Conservation (phyloP, 2,888 invertebrate species). For the Dioctria rufipes region DNA sequence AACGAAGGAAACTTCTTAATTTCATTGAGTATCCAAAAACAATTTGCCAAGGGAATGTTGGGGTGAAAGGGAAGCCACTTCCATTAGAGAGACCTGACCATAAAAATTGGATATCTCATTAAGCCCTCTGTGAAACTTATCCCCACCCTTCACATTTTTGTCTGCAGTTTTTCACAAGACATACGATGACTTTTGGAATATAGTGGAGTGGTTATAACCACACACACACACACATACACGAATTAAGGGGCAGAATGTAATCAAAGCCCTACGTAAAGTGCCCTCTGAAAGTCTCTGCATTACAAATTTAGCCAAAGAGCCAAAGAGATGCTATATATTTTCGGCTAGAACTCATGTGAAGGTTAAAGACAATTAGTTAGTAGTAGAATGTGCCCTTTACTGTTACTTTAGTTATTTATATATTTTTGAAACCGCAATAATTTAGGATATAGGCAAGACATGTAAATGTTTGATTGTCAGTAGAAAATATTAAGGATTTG, state of each 20-base stretch:
- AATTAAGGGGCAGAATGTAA: conserved; percentile 22
- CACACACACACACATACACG: background rate
- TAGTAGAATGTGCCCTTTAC: background rate
- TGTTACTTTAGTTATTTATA: no score
- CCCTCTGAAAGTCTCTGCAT: background rate
- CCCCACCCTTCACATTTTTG: conserved; percentile 11
- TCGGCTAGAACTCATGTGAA: conserved; percentile 3
- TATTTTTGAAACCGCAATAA: no score
- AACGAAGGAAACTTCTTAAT: conserved; percentile 54
- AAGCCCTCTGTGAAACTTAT: conserved; percentile 53
- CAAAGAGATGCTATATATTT: background rate
- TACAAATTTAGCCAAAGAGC: background rate
- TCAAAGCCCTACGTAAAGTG: conserved; percentile 17
- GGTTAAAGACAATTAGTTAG: conserved; percentile 4
- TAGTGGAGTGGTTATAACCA: background rate
- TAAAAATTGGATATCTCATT: conserved; percentile 54
- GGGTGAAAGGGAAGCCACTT: background rate
- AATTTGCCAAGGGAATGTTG: conserved; percentile 29
- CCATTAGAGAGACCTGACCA: conserved; percentile 51
- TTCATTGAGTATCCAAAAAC: conserved; percentile 55
- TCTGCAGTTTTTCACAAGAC: conserved; percentile 13
- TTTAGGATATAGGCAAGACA: no score
- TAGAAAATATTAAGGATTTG: no score
- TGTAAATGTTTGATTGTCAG: no score
- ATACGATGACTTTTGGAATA: conserved; percentile 1